Evolutionary conservation across 53 echinoderm and acorn worm genomes (phyloP), one percentile per base, ranked within the genome.

Genomic region (Crossaster papposus): DNA sequence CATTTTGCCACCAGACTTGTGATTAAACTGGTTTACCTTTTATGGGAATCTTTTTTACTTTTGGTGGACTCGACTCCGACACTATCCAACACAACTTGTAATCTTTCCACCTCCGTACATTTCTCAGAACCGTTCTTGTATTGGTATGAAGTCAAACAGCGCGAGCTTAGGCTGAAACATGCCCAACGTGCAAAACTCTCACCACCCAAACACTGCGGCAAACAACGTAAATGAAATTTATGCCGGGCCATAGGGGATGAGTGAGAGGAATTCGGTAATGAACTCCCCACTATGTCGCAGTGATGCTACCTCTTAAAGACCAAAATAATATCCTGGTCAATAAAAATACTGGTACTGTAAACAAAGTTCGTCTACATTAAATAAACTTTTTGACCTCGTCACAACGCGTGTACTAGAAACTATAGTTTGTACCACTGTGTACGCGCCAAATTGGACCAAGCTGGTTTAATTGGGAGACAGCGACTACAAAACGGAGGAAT

Each of bases 201-300:
- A 15, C 58, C 58, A 8, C 22, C 17, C 58, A 58, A 18, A 35
- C 74, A 33, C 4, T 17, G 36, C 36, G 2, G 14, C 6, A 74
- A 12, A 70, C 71, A 31, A 9, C 22, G 76, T 17, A 14, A 78
- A 78, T n/a, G 51, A 11, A 51, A 51, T 78, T 78, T 50, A 74
- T n/a, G 65, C 28, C 70, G 50, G 23, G 13, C 50, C 13, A 7
- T 44, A 12, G 20, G 65, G 38, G 82, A 82, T 36, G 82, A 82
- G 68, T 82, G 82, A 82, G 22, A 68, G n/a, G 64, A 84, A 84
- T 84, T 70, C 50, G 53, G 33, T 84, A 84, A 84, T 84, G 71
- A 51, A 51, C 70, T 71, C 28, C 52, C 44, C 29, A 13, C 17
- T 4, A 30, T 52, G 72, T 51, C 83, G 28, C 53, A 44, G 23